A percentile compares a stretch with the other conserved stretches of the same genome.
Evolutionary conservation across 2,797 vertebrate genomes (phyloP).

Genomic region (Lacerta agilis): DNA sequence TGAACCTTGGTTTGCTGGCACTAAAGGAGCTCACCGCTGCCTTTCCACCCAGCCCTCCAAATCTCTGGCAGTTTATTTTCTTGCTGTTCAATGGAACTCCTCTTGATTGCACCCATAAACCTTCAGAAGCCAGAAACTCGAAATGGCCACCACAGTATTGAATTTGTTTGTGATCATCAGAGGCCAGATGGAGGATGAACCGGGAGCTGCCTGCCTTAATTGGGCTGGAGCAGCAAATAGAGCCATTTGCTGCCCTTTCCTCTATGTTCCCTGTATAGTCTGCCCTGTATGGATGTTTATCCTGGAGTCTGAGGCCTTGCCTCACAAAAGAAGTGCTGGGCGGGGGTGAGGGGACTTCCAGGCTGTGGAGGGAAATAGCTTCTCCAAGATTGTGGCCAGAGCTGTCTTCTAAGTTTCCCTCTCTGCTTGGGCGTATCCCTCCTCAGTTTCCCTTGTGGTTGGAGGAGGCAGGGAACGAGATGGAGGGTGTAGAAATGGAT

Average conservation of each 20-base stretch:
- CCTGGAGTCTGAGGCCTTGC: not conserved
- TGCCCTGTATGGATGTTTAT: not conserved
- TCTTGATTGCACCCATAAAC: not conserved
- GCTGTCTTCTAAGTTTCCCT: not conserved
- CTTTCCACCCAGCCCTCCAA: not conserved
- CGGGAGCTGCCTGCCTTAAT: not conserved
- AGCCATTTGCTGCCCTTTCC: not conserved
- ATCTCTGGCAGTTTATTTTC: not conserved
- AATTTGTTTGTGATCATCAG: not conserved
- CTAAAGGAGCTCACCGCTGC: not conserved
- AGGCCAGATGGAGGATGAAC: not conserved
- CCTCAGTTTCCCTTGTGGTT: not conserved
- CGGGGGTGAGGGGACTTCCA: not conserved
- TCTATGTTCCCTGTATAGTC: not conserved
- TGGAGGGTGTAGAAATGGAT: not conserved
- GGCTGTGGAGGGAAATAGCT: too few species aligned
- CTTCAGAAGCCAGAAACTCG: not conserved
- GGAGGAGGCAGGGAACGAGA: not conserved
- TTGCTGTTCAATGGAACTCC: not conserved
- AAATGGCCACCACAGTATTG: not conserved
- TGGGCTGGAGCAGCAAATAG: not conserved
- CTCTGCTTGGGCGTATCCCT: constrained; percentile 39
- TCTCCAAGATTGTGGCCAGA: not conserved
- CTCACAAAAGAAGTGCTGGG: not conserved
- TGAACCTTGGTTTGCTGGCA: not conserved